Percentiles rank a stretch among this genome's conserved stretches.
These are phyloP conservation scores for Taurulus bubalis DNA, from an alignment of 2,113 vertebrate genomes.

Conservation along the genomic window DNA sequence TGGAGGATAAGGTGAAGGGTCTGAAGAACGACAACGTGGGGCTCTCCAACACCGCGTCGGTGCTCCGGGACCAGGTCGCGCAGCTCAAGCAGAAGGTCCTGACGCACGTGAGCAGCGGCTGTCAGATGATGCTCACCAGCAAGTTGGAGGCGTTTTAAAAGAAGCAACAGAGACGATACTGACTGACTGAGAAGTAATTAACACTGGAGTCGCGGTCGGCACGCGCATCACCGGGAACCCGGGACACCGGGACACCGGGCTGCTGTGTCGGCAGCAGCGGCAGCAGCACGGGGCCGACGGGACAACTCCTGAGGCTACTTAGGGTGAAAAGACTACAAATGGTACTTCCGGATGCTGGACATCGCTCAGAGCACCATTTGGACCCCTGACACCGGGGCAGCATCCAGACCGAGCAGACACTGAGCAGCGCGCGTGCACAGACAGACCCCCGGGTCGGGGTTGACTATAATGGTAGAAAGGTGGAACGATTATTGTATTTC, in stretches of 20 bases:
- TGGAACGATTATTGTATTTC: conserved; percentile 72
- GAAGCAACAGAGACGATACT: conserved; percentile 18
- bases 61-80: conserved; percentile 92
- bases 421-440: conserved; percentile 46
- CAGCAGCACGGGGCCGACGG: conserved; percentile 38
- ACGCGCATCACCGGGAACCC: conserved; percentile 58
- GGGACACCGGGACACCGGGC: conserved; percentile 31
- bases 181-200: conserved; percentile 71
- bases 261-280: conserved; percentile 31
- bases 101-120: conserved; percentile 92
- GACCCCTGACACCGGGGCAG: conserved; percentile 57
- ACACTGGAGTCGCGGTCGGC: conserved; percentile 80
- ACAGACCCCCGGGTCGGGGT: conserved; percentile 47
- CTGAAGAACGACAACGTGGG: conserved; percentile 92
- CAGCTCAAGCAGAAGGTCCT: conserved; percentile 94
- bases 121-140: conserved; percentile 91
- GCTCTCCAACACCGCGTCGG: conserved; percentile 89
- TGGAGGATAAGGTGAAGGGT: conserved; percentile 93
- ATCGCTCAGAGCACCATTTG: conserved; percentile 72
- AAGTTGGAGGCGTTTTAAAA: conserved; percentile 88
- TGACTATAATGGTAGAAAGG: conserved; percentile 71
- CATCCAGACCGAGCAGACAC: conserved; percentile 65
- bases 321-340: conserved; percentile 59
- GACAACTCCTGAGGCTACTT: conserved; percentile 52
- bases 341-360: conserved; percentile 83